Percentiles rank a stretch among this genome's conserved stretches.
Conservation (phyloP, 2,888 invertebrate genomes). For the Taenaris catops region DNA sequence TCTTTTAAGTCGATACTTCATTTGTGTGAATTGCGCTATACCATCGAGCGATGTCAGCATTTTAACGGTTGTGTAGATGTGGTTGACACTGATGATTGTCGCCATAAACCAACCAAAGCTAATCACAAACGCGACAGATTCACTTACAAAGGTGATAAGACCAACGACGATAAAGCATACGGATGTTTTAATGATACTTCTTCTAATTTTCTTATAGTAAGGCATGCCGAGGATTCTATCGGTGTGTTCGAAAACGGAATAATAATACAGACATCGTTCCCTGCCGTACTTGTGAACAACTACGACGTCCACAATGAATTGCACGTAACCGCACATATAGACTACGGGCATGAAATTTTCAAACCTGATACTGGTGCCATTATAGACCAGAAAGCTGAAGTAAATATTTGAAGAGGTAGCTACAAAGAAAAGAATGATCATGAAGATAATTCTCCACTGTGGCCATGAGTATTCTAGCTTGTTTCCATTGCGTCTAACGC, state of each 20-base stretch:
- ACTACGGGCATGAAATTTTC: slow-evolving; percentile 13
- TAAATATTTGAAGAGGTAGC: slow-evolving; percentile 7
- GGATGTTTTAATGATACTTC: slow-evolving; percentile 9
- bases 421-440: not conserved
- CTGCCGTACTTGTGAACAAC: slow-evolving; percentile 25
- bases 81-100: slow-evolving; percentile 14
- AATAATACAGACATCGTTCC: slow-evolving; percentile 16
- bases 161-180: slow-evolving; percentile 7
- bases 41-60: slow-evolving; percentile 18
- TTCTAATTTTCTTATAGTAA: slow-evolving; percentile 19
- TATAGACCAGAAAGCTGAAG: slow-evolving; percentile 2
- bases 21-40: slow-evolving; percentile 19
- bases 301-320: slow-evolving; percentile 19
- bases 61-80: slow-evolving; percentile 19
- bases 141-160: slow-evolving; percentile 1
- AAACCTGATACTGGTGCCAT: slow-evolving; percentile 4
- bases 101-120: slow-evolving; percentile 15
- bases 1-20: slow-evolving; percentile 21
- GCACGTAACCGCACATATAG: slow-evolving; percentile 18
- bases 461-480: slow-evolving; percentile 10
- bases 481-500: slow-evolving; percentile 8
- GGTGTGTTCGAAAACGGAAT: slow-evolving; percentile 19
- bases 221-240: slow-evolving; percentile 19
- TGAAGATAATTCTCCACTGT: slow-evolving; percentile 1
- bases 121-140: slow-evolving; percentile 13